phyloP scores from a whole-genome alignment of 2,888 invertebrate genomes.

The Lamellibrachia satsuma region DNA sequence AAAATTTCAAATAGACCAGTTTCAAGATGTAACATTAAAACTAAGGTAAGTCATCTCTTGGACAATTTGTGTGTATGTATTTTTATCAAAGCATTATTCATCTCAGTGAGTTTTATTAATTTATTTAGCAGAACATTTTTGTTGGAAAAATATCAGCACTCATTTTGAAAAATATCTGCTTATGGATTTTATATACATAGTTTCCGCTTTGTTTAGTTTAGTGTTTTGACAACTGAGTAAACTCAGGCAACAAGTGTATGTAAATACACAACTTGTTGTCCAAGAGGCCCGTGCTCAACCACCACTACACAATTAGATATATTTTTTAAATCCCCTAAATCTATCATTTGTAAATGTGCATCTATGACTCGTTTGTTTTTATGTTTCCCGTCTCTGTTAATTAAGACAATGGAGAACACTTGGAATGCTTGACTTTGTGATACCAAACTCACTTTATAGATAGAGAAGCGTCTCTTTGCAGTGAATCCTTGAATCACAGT shows the following conservation, averaged over 20 bases:
- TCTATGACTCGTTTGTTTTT: not conserved
- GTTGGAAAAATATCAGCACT: not conserved
- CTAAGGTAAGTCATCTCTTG: not conserved
- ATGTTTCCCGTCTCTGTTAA: not conserved
- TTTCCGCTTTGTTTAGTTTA: not conserved
- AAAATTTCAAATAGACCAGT: not conserved
- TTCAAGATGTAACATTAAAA: not conserved
- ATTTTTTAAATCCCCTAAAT: not conserved
- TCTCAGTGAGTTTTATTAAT: not conserved
- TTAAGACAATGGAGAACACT: not conserved
- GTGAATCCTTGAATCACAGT: constrained; percentile 17
- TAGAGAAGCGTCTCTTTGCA: not conserved
- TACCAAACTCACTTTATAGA: not conserved
- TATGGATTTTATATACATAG: not conserved
- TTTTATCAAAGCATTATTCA: not conserved
- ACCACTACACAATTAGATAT: not conserved
- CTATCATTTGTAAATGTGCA: not conserved
- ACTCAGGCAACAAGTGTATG: not conserved
- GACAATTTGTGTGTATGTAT: not conserved
- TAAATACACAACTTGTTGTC: too few species aligned
- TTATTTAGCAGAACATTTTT: not conserved
- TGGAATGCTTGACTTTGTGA: not conserved
- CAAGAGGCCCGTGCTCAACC: not conserved
- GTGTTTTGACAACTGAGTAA: not conserved
- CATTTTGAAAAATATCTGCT: not conserved